A percentile compares a stretch with the other conserved stretches of the same genome.
These are phyloP conservation scores for Otolemur garnettii DNA, from an alignment of 2,113 vertebrate genomes.

Conservation along the genomic window DNA sequence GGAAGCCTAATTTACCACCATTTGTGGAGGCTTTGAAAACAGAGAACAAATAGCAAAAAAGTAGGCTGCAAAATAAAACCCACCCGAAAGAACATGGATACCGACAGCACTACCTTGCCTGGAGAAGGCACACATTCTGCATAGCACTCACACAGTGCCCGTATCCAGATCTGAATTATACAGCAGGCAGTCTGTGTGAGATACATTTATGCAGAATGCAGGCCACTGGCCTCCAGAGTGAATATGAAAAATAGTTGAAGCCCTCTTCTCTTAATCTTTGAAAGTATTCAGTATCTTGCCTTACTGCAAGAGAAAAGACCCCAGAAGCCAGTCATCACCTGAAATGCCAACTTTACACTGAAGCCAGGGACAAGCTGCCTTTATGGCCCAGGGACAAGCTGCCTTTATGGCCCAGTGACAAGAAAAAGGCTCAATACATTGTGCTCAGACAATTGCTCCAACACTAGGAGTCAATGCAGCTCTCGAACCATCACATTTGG, in stretches of 20 bases:
- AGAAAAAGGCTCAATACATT: conserved; percentile 17
- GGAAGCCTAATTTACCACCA: neutral
- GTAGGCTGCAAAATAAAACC: neutral
- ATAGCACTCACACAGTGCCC: neutral
- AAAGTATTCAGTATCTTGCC: neutral
- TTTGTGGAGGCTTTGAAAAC: neutral
- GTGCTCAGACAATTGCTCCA: conserved; percentile 15
- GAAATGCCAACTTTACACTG: conserved; percentile 16
- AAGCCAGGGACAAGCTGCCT: too few relatives aligned
- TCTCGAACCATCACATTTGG: neutral
- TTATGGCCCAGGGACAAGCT: conserved; percentile 5
- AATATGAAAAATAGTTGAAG: conserved; percentile 44
- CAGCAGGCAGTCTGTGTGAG: neutral
- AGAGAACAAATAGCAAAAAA: neutral
- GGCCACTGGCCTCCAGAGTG: neutral
- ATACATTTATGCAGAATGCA: neutral
- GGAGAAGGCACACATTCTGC: neutral
- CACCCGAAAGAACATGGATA: neutral
- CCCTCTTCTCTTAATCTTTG: conserved; percentile 54
- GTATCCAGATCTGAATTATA: conserved; percentile 28
- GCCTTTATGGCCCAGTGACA: conserved; percentile 38
- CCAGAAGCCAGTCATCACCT: neutral
- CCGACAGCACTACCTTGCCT: neutral
- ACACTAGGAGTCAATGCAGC: neutral
- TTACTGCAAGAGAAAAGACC: neutral